Percentiles rank a stretch among this genome's conserved stretches.
These are phyloP conservation scores for Aurelia sp. DNA, from an alignment of 30 jellyfish, hydroid and myxozoan genomes.

Conservation along the genomic window DNA sequence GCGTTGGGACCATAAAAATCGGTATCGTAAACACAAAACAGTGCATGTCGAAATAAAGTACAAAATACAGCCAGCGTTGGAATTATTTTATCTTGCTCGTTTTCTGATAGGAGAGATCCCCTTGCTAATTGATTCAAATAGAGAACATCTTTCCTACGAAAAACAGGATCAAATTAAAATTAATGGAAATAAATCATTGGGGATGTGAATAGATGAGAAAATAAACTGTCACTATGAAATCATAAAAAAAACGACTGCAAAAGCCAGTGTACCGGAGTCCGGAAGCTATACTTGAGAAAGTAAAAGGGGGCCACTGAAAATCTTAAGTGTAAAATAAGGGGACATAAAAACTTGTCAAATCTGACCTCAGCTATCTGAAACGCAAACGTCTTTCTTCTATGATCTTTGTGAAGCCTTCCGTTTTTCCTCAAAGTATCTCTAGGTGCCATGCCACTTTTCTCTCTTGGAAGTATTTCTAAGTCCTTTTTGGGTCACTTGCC, in stretches of 20 bases:
- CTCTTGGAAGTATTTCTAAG: too few species aligned
- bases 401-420: too few species aligned
- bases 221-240: neutral
- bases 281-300: too few species aligned
- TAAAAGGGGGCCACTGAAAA: too few species aligned
- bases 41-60: conserved; percentile 75
- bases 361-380: too few species aligned
- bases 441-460: too few species aligned
- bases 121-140: conserved; percentile 49
- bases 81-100: conserved; percentile 42
- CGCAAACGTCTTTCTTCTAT: too few species aligned
- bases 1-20: conserved; percentile 73
- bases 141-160: conserved; percentile 55
- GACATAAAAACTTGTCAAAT: too few species aligned
- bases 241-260: neutral
- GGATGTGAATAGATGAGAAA: neutral
- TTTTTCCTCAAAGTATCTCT: too few species aligned
- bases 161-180: neutral
- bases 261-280: too few species aligned
- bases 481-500: too few species aligned
- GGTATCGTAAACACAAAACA: conserved; percentile 84
- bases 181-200: neutral
- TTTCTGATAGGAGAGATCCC: conserved; percentile 63
- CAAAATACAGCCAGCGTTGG: conserved; percentile 65
- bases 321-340: too few species aligned